phyloP scores from a whole-genome alignment of 2,113 vertebrate species.

The Poeciliopsis retropinna region DNA sequence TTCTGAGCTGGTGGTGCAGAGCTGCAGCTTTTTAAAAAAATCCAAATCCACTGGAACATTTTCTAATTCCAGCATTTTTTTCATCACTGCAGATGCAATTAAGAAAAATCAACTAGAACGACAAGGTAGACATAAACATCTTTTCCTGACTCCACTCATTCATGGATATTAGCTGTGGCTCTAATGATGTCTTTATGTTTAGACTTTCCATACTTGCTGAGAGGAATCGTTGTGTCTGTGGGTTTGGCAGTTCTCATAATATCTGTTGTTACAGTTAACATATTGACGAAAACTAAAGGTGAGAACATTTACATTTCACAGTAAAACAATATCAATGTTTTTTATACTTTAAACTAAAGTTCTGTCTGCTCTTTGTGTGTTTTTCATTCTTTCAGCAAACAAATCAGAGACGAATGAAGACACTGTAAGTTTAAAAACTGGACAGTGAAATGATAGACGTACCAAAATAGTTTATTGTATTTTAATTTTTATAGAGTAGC shows the following conservation, averaged over 20 bases:
- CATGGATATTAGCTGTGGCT: not conserved
- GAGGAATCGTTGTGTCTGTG: not conserved
- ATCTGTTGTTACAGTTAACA: not conserved
- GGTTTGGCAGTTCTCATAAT: not conserved
- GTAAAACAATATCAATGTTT: not conserved
- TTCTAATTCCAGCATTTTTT: not conserved
- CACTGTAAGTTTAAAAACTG: not conserved
- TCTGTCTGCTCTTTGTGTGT: not conserved
- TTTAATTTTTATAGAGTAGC: too few relatives aligned
- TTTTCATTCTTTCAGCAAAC: not conserved
- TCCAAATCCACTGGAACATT: not conserved
- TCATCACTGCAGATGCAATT: not conserved
- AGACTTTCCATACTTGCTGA: too few relatives aligned
- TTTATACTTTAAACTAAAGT: not conserved
- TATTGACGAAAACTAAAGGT: conserved; percentile 7
- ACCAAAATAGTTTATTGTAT: not conserved
- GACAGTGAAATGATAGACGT: not conserved
- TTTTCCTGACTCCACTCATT: not conserved
- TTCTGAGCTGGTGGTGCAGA: not conserved
- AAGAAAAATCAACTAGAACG: not conserved
- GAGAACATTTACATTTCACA: not conserved
- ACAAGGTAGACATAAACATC: not conserved
- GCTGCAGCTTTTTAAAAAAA: too few relatives aligned
- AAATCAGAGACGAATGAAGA: not conserved
- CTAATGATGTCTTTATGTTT: not conserved